Percentiles rank a stretch among this genome's conserved stretches.
Evolutionary conservation across 1,140 invertebrate species (phyloP).

Genomic region (Globodera ellingtonae): DNA sequence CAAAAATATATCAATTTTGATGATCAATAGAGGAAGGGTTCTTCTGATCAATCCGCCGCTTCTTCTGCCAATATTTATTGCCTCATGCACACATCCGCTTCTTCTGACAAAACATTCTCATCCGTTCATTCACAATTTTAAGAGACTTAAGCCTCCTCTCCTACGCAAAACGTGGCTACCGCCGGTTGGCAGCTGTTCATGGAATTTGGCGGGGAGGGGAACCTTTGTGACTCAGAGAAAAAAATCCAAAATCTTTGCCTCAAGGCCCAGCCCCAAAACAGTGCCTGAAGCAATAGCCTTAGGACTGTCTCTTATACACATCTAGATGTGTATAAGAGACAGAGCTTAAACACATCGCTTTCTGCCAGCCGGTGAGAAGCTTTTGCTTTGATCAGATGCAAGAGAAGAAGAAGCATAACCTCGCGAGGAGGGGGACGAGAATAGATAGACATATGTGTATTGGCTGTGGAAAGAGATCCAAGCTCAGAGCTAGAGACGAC

Average conservation of each 20-base stretch:
- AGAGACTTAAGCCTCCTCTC: too few relatives aligned
- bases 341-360: not conserved
- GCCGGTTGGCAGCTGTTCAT: not conserved
- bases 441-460: not conserved
- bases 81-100: not conserved
- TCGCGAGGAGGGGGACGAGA: not conserved
- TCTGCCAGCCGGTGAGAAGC: not conserved
- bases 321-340: too few relatives aligned
- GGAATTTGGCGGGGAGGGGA: not conserved
- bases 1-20: too few relatives aligned
- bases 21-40: too few relatives aligned
- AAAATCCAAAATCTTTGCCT: not conserved
- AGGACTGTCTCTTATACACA: too few relatives aligned
- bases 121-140: not conserved
- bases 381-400: not conserved
- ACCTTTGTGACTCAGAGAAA: not conserved
- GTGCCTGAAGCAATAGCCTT: not conserved
- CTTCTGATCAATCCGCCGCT: too few relatives aligned
- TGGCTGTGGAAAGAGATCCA: too few relatives aligned
- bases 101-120: not conserved
- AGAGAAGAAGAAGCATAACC: not conserved
- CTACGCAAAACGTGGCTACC: not conserved
- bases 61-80: not conserved
- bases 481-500: too few relatives aligned
- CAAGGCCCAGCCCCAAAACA: not conserved